These are phyloP conservation scores for Ceratoteleas bidentatus DNA, from an alignment of 1,140 invertebrate genomes.

Conservation along the genomic window DNA sequence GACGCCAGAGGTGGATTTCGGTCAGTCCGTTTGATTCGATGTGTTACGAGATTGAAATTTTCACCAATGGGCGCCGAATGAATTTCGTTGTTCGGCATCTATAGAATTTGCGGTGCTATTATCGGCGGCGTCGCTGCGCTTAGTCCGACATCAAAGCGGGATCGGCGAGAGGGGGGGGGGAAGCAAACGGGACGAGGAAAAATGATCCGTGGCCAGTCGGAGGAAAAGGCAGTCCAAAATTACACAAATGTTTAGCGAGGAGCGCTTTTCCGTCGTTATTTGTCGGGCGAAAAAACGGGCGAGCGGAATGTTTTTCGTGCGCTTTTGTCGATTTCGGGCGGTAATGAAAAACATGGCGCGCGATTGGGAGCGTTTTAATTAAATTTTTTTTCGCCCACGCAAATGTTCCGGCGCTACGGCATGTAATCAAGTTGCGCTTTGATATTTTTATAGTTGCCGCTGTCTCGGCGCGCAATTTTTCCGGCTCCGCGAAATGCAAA, in stretches of 20 bases:
- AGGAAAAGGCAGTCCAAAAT: slow-evolving; percentile 8
- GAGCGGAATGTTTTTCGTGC: background rate
- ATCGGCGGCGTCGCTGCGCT: slow-evolving; percentile 19
- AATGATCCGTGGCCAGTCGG: too few relatives aligned
- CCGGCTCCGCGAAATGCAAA: slow-evolving; percentile 32
- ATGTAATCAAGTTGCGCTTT: slow-evolving; percentile 37
- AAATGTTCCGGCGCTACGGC: slow-evolving; percentile 22
- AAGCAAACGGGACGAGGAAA: slow-evolving; percentile 3
- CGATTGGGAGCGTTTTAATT: slow-evolving; percentile 35
- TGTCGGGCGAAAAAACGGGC: slow-evolving; percentile 1
- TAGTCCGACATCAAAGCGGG: background rate
- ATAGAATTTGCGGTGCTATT: slow-evolving; percentile 39
- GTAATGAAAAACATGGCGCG: slow-evolving; percentile 8
- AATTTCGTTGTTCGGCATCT: slow-evolving; percentile 32
- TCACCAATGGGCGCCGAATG: slow-evolving; percentile 18
- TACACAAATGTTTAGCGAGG: slow-evolving; percentile 12
- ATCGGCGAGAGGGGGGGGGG: background rate
- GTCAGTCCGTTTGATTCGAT: slow-evolving; percentile 31
- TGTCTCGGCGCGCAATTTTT: slow-evolving; percentile 22
- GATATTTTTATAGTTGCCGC: slow-evolving; percentile 37
- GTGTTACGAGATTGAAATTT: slow-evolving; percentile 43
- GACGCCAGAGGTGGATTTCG: slow-evolving; percentile 32
- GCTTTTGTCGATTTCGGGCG: background rate
- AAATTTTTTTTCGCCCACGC: slow-evolving; percentile 28
- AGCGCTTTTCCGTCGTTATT: slow-evolving; percentile 9